Base-by-base conservation (phyloP, 2,888 invertebrate species). In the Ornithoptera priamus region DNA sequence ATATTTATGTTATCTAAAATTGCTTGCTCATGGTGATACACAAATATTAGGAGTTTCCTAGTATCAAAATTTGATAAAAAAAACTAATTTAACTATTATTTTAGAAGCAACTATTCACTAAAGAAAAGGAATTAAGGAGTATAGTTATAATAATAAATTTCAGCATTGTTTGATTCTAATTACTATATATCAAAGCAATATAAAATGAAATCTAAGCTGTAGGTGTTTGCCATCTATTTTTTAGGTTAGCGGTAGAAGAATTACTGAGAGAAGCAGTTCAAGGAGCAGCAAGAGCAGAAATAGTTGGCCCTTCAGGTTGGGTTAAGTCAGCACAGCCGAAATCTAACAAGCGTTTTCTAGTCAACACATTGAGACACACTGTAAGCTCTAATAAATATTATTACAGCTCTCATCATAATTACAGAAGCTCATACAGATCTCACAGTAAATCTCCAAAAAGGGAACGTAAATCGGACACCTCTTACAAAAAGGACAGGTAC, bases 301-400 rank as follows among this genome's bases (percentile, higher is more conserved):
- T 93, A 71, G 88, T 93, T 70, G 95, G 95, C 50, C 93, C 94
- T 12, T 89, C 93, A 2, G 94, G 94, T 75, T 94, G 94, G 94
- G 89, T 93, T 69, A 93, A 92, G 81, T 85, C 85, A 64, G 86
- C 91, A 0, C 85, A 90, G 72, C 88, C 85, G 66, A 92, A 89
- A 81, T 89, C 94, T 0, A 93, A 94, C 74, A 94, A 94, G 80
- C 86, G 90, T 59, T 94, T 94, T 75, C 84, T 93, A 62, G 90
- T 87, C 50, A 93, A 93, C 72, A 93, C 93, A 2, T 77, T 93
- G 59, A 81, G 90, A 69, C 82, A 90, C 84, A 88, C 89, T 72
- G 88, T 93, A 65, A 88, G 78, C 72, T 93, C 93, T 18, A 93
- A 93, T 77, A 92, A 90, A 72, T 88, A 90, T 72, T 78, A 85